These are phyloP conservation scores for Protodeltote pygarga DNA, from an alignment of 2,888 invertebrate species.

Conservation along the genomic window DNA sequence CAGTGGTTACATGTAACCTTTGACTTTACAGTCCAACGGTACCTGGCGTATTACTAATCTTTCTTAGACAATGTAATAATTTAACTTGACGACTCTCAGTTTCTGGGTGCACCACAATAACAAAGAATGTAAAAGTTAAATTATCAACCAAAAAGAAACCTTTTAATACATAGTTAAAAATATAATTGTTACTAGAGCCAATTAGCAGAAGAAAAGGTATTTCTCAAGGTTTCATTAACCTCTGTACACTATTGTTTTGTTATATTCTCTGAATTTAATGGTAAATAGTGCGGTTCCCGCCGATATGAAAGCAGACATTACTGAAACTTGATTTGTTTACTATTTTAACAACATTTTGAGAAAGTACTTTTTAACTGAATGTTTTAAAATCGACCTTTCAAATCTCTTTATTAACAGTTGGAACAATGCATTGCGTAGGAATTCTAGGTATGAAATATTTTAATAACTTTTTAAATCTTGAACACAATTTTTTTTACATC, in stretches of 20 bases:
- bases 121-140: constrained; percentile 1
- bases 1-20: too few species aligned
- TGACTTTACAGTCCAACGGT: neutral
- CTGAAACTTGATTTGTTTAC: constrained; percentile 34
- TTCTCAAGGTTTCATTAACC: constrained; percentile 66
- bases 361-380: constrained; percentile 15
- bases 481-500: neutral
- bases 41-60: neutral
- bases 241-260: constrained; percentile 52
- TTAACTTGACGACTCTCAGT: too few species aligned
- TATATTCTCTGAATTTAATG: constrained; percentile 53
- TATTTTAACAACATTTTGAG: constrained; percentile 12
- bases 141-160: constrained; percentile 14
- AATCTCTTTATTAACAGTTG: too few species aligned
- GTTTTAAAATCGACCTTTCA: too few species aligned
- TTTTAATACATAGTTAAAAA: constrained; percentile 29
- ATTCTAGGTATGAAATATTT: too few species aligned
- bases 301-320: constrained; percentile 39
- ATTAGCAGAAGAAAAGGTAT: constrained; percentile 47
- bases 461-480: neutral
- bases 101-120: neutral
- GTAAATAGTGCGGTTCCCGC: constrained; percentile 51
- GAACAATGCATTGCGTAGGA: too few species aligned
- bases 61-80: neutral
- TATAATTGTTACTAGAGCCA: constrained; percentile 30